Base-by-base conservation (phyloP, 2,113 vertebrate species). In the Acrocephalus arundinaceus region DNA sequence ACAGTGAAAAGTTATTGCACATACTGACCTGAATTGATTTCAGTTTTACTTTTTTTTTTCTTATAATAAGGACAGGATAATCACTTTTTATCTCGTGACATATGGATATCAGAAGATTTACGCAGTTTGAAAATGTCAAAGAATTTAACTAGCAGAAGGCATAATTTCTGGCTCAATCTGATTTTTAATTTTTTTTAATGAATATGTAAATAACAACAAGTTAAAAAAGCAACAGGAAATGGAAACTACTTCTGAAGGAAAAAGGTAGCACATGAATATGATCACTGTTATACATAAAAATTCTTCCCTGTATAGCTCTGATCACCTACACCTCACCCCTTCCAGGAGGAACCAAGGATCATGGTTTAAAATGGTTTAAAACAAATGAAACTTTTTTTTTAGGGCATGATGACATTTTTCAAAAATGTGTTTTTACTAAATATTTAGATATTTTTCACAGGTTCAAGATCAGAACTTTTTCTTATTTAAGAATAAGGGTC, bases 301-400 rank as follows among this genome's bases (percentile, higher is more conserved):
- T 58, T 59, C 20, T 58, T 66, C 33, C 39, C 13, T 61, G 7
- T 35, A 7, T 45, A 46, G 5, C 13, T 68, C 25, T 51, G 13
- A 37, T 14, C 13, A 43, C 9, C n/a, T 37, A 17, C 3, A 8
- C 9, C 13, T 25, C 2, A 5, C 4, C 7, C 3, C 6, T 46
- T 7, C 4, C 13, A 9, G 2, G 3, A 46, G 3, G 15, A 78
- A 45, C 8, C 19, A 33, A 41, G 3, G 3, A 4, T 41, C 11
- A 0, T 55, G 4, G 15, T 35, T 35, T 35, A 35, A 35, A 72
- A 5, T 49, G 2, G 7, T 73, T 78, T 82, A 55, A 70, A 85
- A 77, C 4, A 59, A 78, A 33, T 10, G 1, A 22, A 28, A 15
- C 7, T 6, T 27, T 39, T 57, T 72, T 31, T 78, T 35, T 8